phyloP scores from a whole-genome alignment of 2,113 vertebrate species.

The Reinhardtius hippoglossoides region DNA sequence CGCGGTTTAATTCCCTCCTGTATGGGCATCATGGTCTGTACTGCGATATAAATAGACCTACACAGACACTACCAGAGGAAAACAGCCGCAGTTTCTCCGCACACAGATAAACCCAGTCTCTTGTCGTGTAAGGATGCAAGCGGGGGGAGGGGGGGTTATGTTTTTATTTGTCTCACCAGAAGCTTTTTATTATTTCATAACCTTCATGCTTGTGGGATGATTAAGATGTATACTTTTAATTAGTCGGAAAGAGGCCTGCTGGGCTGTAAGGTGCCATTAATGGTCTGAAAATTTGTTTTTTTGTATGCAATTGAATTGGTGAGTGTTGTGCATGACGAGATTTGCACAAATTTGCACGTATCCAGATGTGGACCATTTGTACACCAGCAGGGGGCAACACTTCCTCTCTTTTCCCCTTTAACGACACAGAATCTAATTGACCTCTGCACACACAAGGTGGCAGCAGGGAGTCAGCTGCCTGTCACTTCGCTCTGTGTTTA shows the following conservation, averaged over 20 bases:
- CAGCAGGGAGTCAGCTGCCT: conserved; percentile 54
- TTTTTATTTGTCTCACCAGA: conserved; percentile 24
- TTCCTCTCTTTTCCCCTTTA: neutral
- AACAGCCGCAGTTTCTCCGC: conserved; percentile 32
- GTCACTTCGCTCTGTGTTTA: conserved; percentile 42
- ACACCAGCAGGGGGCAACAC: conserved; percentile 60
- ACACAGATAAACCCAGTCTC: conserved; percentile 12
- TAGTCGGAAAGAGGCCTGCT: conserved; percentile 21
- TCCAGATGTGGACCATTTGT: neutral
- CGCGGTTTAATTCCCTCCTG: conserved; percentile 64
- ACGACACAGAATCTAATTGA: neutral
- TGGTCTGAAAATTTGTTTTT: conserved; percentile 1
- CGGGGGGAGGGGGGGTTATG: neutral
- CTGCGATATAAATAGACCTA: conserved; percentile 65
- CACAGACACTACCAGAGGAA: conserved; percentile 26
- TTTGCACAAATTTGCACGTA: neutral
- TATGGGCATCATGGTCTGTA: conserved; percentile 54
- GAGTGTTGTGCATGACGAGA: neutral
- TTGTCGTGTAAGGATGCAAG: conserved; percentile 17
- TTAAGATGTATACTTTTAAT: conserved; percentile 5
- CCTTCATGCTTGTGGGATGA: neutral
- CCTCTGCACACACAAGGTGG: conserved; percentile 38
- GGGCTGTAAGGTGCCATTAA: conserved; percentile 24
- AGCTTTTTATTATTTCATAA: conserved; percentile 8
- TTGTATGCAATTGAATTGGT: conserved; percentile 11